Conservation (phyloP, 2,888 invertebrate species). For the Molorchus minor region DNA sequence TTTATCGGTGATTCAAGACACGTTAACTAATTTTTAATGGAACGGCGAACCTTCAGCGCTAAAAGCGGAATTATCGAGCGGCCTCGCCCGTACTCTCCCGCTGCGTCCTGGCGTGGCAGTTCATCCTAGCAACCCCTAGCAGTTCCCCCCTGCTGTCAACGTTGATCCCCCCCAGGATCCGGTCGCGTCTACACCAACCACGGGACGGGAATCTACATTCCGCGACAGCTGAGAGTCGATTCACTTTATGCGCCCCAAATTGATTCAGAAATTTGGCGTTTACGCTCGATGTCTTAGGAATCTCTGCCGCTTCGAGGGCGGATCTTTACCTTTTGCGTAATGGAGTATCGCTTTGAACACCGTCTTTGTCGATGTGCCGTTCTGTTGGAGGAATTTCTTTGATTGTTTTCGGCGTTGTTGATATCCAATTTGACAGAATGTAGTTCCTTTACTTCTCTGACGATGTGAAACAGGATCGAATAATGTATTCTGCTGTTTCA, state of each 20-base stretch:
- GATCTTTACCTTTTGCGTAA: too few species aligned
- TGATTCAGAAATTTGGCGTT: constrained; percentile 35
- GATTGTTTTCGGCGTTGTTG: too few species aligned
- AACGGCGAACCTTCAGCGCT: constrained; percentile 23
- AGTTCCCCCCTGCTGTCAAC: constrained; percentile 17
- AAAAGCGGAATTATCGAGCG: constrained; percentile 45
- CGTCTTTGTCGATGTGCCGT: too few species aligned
- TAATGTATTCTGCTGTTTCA: too few species aligned
- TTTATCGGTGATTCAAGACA: constrained; percentile 22
- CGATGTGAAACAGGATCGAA: too few species aligned
- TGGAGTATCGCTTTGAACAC: too few species aligned
- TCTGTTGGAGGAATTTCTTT: too few species aligned
- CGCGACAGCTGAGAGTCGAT: constrained; percentile 37
- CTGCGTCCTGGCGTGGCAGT: constrained; percentile 24
- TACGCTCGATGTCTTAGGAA: constrained; percentile 28
- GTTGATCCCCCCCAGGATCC: constrained; percentile 36
- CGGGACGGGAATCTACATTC: constrained; percentile 29
- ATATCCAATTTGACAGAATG: too few species aligned
- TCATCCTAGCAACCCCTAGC: constrained; percentile 40
- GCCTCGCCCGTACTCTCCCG: constrained; percentile 35
- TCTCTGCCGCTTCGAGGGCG: neutral
- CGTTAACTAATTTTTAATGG: constrained; percentile 29
- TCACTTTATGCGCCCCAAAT: constrained; percentile 32
- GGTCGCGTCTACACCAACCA: constrained; percentile 31
- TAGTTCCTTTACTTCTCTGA: too few species aligned